A percentile compares a stretch with the other conserved stretches of the same genome.
Conservation (phyloP, 2,113 vertebrate species). For the Hydrolagus affinis region DNA sequence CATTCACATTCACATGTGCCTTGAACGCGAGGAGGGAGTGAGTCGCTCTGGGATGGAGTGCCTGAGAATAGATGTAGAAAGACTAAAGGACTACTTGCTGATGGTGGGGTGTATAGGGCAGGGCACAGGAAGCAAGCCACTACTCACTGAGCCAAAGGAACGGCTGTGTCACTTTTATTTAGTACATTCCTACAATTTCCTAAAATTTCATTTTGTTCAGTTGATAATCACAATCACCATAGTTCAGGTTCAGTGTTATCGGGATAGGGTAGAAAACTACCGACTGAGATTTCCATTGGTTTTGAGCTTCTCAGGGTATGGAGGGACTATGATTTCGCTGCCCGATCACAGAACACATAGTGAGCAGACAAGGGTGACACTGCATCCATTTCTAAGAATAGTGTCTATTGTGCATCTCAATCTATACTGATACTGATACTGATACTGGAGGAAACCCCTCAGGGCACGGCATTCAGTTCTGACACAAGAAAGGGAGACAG, state of each 20-base stretch:
- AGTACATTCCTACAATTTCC: background rate
- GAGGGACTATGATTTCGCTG: background rate
- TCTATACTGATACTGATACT: slow-evolving; percentile 1
- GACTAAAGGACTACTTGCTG: background rate
- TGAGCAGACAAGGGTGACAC: background rate
- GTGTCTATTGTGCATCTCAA: background rate
- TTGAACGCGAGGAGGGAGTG: background rate
- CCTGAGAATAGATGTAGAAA: background rate
- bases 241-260: background rate
- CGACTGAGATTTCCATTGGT: background rate
- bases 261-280: background rate
- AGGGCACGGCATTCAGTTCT: slow-evolving; percentile 3
- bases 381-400: background rate
- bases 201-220: background rate
- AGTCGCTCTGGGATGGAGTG: background rate
- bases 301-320: background rate
- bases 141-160: background rate
- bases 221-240: background rate
- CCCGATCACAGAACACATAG: background rate
- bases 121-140: background rate
- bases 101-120: background rate
- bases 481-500: slow-evolving; percentile 8
- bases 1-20: too few relatives aligned
- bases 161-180: background rate
- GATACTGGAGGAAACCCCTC: background rate